Evolutionary conservation across 2,888 invertebrate genomes (phyloP), one percentile per base, ranked within the genome.

Genomic region (Odontocolon sp.): DNA sequence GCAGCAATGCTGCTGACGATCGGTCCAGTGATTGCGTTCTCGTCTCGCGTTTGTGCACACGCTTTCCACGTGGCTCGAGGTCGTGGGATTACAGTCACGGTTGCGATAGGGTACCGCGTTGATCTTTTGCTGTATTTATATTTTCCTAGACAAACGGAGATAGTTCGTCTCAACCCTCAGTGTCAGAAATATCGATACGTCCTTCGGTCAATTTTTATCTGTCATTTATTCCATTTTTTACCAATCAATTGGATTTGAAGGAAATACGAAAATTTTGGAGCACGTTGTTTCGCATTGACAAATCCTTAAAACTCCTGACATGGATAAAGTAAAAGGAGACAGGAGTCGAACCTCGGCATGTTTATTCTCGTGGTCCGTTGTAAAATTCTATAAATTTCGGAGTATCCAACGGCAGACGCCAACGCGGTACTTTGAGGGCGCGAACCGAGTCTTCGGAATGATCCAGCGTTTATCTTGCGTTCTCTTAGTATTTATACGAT

Each of bases 371-470:
- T 56, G 40, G 47, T 42, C 23, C 71, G 76, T 76, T 77, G 63
- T 72, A 77, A 77, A 72, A 72, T 77, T 77, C 71, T 68, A 77
- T 77, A 72, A 77, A 77, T 77, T 77, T 77, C 72, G 63, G 63
- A 77, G 71, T 71, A 63, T 68, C 28, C 67, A 47, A 21, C 31
- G 2, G 11, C 21, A 14, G 4, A 18, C 5, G 40, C 4, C 6
- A 23, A 52, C n/a, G 2, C n/a, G 40, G 45, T 18, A 40, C 40
- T 38, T 23, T 14, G 8, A 52, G 16, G 11, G 45, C 45, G 31
- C 31, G 40, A n/a, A 14, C 33, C 47, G 38, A 61, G 23, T 47
- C 56, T 67, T 54, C 31, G 47, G 71, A 33, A 14, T 33, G 33
- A 47, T 47, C 36, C 14, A 11, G 16, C 26, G n/a, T 18, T 11